Percentiles rank a stretch among this genome's conserved stretches.
Conservation (phyloP, 1,140 invertebrate species). For the Phymastichus coffea region DNA sequence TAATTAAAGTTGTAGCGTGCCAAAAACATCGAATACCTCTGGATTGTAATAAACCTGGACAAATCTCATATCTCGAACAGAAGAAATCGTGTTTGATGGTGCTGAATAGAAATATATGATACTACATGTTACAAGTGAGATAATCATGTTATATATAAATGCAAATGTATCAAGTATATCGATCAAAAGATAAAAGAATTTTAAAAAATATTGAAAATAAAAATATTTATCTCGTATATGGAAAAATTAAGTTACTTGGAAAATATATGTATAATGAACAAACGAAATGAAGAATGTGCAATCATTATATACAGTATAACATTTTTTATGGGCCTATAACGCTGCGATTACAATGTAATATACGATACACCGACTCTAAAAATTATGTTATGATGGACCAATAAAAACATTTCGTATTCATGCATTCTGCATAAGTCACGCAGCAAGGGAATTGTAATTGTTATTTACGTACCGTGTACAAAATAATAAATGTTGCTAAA, state of each 20-base stretch:
- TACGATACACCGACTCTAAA: neutral
- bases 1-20: too few species aligned
- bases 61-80: neutral
- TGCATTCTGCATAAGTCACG: neutral
- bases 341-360: slow-evolving; percentile 9
- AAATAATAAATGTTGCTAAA: slow-evolving; percentile 25
- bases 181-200: neutral
- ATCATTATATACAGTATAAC: neutral
- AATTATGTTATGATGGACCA: slow-evolving; percentile 21
- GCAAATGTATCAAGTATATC: neutral
- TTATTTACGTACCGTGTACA: slow-evolving; percentile 23
- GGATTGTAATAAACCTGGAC: neutral
- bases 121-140: neutral
- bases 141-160: neutral
- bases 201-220: neutral
- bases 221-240: neutral
- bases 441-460: slow-evolving; percentile 19
- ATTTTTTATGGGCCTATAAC: slow-evolving; percentile 7
- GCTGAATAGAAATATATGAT: slow-evolving; percentile 1
- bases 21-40: too few species aligned
- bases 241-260: neutral
- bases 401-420: slow-evolving; percentile 23
- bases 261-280: neutral
- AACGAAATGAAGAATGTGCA: slow-evolving; percentile 2
- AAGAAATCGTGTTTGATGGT: neutral